Percentiles rank a stretch among this genome's conserved stretches.
These are phyloP conservation scores for Oryctolagus cuniculus DNA, from an alignment of 2,113 vertebrate genomes.

Conservation along the genomic window mOryCun1.1 NC_091433.1:189548001-189548500, in stretches of 20 bases:
- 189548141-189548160: too few relatives aligned
- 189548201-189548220: too few relatives aligned
- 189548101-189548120: too few relatives aligned
- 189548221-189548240: not conserved
- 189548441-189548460: not conserved
- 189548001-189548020: not conserved
- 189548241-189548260: not conserved
- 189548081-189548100: too few relatives aligned
- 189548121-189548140: too few relatives aligned
- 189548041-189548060: not conserved
- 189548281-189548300: not conserved
- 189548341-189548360: not conserved
- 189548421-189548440: not conserved
- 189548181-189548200: too few relatives aligned
- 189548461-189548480: too few relatives aligned
- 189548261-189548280: too few relatives aligned
- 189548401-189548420: not conserved
- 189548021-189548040: not conserved
- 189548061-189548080: too few relatives aligned
- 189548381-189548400: not conserved
- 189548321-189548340: not conserved
- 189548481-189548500: not conserved
- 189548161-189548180: too few relatives aligned
- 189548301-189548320: not conserved
- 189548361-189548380: not conserved